Base-by-base conservation (phyloP, 2,113 vertebrate genomes). In the Amblyornis subalaris region DNA sequence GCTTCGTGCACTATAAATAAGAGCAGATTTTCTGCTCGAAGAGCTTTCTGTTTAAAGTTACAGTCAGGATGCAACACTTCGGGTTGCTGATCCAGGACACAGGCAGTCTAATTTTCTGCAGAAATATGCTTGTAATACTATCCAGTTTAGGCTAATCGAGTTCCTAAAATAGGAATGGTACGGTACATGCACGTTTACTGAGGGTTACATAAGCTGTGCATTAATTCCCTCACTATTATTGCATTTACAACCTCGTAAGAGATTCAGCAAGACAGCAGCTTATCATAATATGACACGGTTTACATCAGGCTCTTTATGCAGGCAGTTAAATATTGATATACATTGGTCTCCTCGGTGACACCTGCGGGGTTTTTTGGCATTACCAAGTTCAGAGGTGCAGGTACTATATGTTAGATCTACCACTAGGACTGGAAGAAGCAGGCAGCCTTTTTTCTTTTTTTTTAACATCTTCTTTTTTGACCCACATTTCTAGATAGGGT, bases 91-190 rank as follows among this genome's bases (percentile, higher is more conserved):
- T 48, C 44, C 35, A 76, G 36, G 45, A 61, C 54, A 76, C 10
- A 13, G 1, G 22, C 20, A 54, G 42, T 16, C 48, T 31, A 40
- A 31, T 66, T 74, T 95, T 58, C 77, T 70, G 40, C 51, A 86
- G 55, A 93, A 88, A 88, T 48, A 86, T 9, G 2, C 33, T 82
- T 78, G 40, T 23, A 88, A 78, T 57, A 47, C 64, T 94, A 88
- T 29, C 44, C 55, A 66, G 38, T 91, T 89, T 84, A 80, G 60
- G 62, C 44, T 80, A 85, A 94, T 40, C 9, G 3, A 80, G 18
- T 31, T 83, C 89, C 90, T 80, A 94, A 93, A 93, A 95, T 50
- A 94, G 85, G 71, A 90, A 48, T 1, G 21, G 71, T 77, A 62
- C 19, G 47, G 47, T 71, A 57, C 35, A 36, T 22, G 10, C 35